Evolutionary conservation across 2,113 vertebrate species (phyloP).

Genomic region (Gobiocypris rarus): DNA sequence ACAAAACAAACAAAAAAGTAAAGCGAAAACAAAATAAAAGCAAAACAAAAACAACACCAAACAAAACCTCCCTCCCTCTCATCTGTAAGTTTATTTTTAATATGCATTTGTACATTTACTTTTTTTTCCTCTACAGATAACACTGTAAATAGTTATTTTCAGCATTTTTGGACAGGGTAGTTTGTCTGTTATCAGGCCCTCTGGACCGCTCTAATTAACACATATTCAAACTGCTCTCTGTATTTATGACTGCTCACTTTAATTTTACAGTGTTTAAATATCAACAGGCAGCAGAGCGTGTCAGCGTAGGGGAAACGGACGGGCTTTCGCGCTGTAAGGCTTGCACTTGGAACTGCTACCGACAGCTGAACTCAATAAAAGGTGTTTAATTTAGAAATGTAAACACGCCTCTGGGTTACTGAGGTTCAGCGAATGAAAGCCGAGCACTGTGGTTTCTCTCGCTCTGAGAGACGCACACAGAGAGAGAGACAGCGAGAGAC

Average conservation of each 20-base stretch:
- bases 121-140: background rate
- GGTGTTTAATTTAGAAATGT: slow-evolving; percentile 75
- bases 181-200: slow-evolving; percentile 40
- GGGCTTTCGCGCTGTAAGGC: slow-evolving; percentile 36
- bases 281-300: slow-evolving; percentile 46
- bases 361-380: slow-evolving; percentile 71
- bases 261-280: slow-evolving; percentile 62
- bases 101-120: background rate
- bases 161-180: background rate
- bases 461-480: background rate
- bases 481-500: background rate
- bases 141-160: background rate
- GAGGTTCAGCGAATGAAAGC: slow-evolving; percentile 48
- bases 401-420: slow-evolving; percentile 67
- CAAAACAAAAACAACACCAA: background rate
- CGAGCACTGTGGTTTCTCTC: slow-evolving; percentile 43
- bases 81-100: background rate
- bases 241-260: slow-evolving; percentile 63
- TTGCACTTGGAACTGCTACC: slow-evolving; percentile 65
- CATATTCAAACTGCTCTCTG: slow-evolving; percentile 58
- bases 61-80: background rate
- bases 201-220: slow-evolving; percentile 64
- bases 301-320: slow-evolving; percentile 55
- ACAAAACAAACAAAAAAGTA: background rate
- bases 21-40: background rate